Evolutionary conservation across 2,113 vertebrate genomes (phyloP).

Genomic region (Microtus oregoni): DNA sequence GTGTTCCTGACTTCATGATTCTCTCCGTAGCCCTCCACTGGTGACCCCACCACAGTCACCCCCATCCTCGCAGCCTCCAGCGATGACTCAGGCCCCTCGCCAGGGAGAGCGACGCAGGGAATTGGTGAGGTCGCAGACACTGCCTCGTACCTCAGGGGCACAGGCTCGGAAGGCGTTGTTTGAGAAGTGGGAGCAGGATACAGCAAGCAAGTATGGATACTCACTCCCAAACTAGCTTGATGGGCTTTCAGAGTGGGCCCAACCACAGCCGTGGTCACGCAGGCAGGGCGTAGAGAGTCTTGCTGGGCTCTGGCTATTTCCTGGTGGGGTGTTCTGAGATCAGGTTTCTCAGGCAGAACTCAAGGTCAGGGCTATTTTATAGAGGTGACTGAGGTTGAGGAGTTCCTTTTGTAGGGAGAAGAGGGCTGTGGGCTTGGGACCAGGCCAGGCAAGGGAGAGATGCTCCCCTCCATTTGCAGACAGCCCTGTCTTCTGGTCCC

Average conservation of each 20-base stretch:
- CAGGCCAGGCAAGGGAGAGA: not conserved
- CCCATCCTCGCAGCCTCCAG: constrained; percentile 78
- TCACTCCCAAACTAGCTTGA: too few relatives aligned
- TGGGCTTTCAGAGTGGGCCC: not conserved
- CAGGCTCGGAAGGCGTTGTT: constrained; percentile 92
- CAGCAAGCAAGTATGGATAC: constrained; percentile 87
- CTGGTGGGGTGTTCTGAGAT: not conserved
- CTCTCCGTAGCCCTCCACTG: constrained; percentile 64
- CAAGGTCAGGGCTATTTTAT: not conserved
- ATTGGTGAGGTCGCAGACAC: constrained; percentile 90
- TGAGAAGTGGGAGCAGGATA: constrained; percentile 92
- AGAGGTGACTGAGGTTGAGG: not conserved
- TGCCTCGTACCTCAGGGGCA: constrained; percentile 87
- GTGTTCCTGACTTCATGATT: not conserved
- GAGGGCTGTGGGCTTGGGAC: not conserved
- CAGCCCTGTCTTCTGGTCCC: not conserved
- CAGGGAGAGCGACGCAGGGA: constrained; percentile 90
- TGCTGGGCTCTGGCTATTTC: not conserved
- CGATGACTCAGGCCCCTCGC: constrained; percentile 66
- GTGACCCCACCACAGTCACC: constrained; percentile 66
- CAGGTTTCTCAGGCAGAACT: not conserved
- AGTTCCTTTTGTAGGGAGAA: not conserved
- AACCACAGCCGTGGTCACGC: not conserved
- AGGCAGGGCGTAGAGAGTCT: not conserved
- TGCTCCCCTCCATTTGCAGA: not conserved